Conservation (phyloP, 2,797 vertebrate species). For the Dallia pectoralis region DNA sequence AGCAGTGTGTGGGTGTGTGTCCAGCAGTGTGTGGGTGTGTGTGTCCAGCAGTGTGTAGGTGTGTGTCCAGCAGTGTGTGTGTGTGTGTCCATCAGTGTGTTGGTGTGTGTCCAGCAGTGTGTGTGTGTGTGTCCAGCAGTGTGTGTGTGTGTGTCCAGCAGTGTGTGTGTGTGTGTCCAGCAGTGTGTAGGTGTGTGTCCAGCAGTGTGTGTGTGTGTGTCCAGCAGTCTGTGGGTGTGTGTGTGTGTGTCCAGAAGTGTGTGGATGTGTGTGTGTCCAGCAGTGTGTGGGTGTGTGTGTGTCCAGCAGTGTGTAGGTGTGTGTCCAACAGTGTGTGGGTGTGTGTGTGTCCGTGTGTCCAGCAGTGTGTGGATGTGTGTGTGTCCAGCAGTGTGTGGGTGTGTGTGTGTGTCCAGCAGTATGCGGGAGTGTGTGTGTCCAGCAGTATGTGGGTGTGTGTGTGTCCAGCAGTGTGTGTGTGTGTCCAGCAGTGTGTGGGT, state of each 20-base stretch:
- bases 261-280: background rate
- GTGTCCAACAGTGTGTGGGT: background rate
- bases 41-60: background rate
- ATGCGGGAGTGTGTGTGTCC: background rate
- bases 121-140: background rate
- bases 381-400: too few relatives aligned
- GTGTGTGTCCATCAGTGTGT: background rate
- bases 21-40: background rate
- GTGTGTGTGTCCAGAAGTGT: too few relatives aligned
- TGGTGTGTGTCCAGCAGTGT: background rate
- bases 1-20: too few relatives aligned
- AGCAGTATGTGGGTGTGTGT: conserved; percentile 17
- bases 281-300: conserved; percentile 13
- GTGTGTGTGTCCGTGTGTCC: too few relatives aligned
- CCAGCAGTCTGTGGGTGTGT: too few relatives aligned
- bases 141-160: background rate
- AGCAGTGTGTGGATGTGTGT: conserved; percentile 17
- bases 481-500: background rate
- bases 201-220: background rate
- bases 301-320: too few relatives aligned
- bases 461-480: too few relatives aligned
- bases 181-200: too few relatives aligned
- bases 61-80: background rate
- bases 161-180: background rate
- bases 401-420: too few relatives aligned